These are phyloP conservation scores for Zoroaster sp. DNA, from an alignment of 53 echinoderm and acorn worm genomes.

Conservation along the genomic window DNA sequence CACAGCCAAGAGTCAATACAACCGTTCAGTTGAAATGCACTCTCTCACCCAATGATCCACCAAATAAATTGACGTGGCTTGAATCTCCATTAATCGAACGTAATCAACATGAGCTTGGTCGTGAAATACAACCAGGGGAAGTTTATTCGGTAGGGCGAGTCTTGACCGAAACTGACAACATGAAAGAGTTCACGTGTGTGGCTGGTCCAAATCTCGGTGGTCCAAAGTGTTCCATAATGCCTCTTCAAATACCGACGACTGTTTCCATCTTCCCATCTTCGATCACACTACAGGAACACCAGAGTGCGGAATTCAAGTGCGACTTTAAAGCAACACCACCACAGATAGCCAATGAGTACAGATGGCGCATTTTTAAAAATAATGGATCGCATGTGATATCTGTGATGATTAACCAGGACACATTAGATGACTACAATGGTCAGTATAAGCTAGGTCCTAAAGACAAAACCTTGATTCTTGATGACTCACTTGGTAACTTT, in stretches of 20 bases:
- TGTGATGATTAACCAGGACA: background rate
- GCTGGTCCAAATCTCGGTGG: background rate
- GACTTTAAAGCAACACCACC: background rate
- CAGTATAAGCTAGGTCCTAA: background rate
- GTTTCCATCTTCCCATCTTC: background rate
- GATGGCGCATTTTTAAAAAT: background rate
- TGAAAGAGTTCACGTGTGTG: background rate
- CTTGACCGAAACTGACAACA: background rate
- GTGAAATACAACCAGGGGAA: background rate
- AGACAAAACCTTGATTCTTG: background rate
- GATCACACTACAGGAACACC: background rate
- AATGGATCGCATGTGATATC: background rate
- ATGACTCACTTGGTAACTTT: background rate
- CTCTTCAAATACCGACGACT: background rate
- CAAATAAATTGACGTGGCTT: background rate
- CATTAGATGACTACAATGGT: background rate
- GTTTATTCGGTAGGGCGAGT: background rate
- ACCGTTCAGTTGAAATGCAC: background rate
- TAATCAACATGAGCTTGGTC: background rate
- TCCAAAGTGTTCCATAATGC: conserved; percentile 5
- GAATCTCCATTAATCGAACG: background rate
- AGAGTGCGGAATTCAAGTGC: background rate
- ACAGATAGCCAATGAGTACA: background rate
- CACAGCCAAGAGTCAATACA: background rate
- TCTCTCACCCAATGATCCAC: background rate